Base-by-base conservation (phyloP, 2,797 vertebrate genomes). In the Pelobates cultripes region DNA sequence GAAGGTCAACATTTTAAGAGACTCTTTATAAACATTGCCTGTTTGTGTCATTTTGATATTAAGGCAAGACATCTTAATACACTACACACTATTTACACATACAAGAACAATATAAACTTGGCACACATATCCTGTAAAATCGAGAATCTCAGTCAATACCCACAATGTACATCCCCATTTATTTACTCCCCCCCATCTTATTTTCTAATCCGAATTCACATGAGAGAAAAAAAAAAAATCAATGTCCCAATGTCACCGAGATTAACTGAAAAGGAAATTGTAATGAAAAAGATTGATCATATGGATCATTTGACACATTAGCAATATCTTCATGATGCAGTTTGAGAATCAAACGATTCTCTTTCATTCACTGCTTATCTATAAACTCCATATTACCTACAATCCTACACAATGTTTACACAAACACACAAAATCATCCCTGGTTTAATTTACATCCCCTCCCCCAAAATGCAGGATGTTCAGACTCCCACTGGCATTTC, bases 221-320 rank as follows among this genome's bases (percentile, higher is more conserved):
- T 70, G 67, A 76, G 68, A 64, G 79, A 80, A 57, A 51, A 28
- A 51, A 51, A 47, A 51, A 51, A 51, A 79, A 84, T 84, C 77
- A 79, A 84, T 84, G 12, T 4, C 5, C 57, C 43, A 28, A 63
- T 75, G 51, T 80, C 68, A 70, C 67, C 75, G 57, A 64, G 9
- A 63, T 70, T 42, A 45, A 79, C 61, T 79, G 71, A 79, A 79
- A 10, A 79, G 67, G 69, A 79, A 75, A 79, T 41, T 51, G 72
- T 84, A 84, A 84, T 84, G 57, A 79, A 79, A 83, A 76, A 79
- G 60, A 84, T 84, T 84, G 82, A 84, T 76, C 73, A 44, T 17
- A 76, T 79, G 75, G 82, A 84, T 84, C 61, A 17, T 45, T 15
- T 15, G 47, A 66, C 47, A 73, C 77, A 72, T 76, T 76, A 69